These are phyloP conservation scores for Stegostoma tigrinum DNA, from an alignment of 2,113 vertebrate genomes.

Conservation along the genomic window DNA sequence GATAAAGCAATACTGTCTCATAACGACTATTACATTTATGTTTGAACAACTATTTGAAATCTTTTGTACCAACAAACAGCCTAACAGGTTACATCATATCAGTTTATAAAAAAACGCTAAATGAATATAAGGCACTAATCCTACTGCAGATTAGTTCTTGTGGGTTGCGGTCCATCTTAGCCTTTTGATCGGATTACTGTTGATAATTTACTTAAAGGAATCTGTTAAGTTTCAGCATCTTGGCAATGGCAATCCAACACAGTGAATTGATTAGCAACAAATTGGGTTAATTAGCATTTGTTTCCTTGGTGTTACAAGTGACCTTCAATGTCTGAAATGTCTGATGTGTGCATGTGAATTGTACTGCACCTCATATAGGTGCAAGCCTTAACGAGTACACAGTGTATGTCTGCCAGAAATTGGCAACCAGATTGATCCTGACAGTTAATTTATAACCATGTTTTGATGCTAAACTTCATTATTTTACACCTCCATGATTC, in stretches of 20 bases:
- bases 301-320: not conserved
- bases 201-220: not conserved
- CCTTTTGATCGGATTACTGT: slow-evolving; percentile 11
- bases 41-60: not conserved
- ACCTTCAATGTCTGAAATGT: not conserved
- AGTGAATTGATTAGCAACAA: not conserved
- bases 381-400: not conserved
- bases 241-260: not conserved
- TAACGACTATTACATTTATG: not conserved
- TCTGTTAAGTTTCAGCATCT: not conserved
- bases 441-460: not conserved
- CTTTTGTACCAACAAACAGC: not conserved
- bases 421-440: too few species aligned
- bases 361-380: not conserved
- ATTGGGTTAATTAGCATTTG: not conserved
- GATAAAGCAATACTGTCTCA: not conserved
- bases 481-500: not conserved
- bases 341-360: not conserved
- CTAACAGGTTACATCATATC: not conserved
- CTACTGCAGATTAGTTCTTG: not conserved
- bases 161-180: slow-evolving; percentile 6
- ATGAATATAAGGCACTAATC: not conserved
- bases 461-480: not conserved
- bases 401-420: not conserved
- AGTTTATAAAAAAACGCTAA: not conserved